Evolutionary conservation across 1,140 invertebrate genomes (phyloP), one percentile per base, ranked within the genome.

Genomic region (Zaprionus lachaisei): DNA sequence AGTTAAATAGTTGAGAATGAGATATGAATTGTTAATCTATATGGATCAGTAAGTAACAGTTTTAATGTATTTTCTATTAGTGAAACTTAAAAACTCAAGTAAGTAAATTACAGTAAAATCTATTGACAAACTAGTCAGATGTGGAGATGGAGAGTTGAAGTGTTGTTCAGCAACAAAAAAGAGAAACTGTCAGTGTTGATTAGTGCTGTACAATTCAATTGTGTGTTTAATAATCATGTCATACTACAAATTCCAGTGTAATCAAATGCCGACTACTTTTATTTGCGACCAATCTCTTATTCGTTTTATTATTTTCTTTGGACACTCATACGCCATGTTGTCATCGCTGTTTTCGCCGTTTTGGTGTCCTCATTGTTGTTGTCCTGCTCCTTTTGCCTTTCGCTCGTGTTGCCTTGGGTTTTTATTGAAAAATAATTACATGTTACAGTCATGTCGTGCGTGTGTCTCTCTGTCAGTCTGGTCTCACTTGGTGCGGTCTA

Each of bases 351-450:
- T 62, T 72, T 80, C 56, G 41, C 41, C 65, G 77, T 60, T 72
- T 72, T 63, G 57, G 55, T 66, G 60, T 41, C 44, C 73, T 70
- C 51, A 47, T 68, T 58, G 60, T 65, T 44, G 34, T 57, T 47
- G 20, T 11, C 38, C 38, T 69, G 49, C 51, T 71, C 58, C 41
- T 73, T 58, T 34, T 72, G 69, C 34, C 79, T 81, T 77, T 51
- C 31, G 69, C 55, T 69, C 64, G 77, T 80, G 72, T 77, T 91
- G 87, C 74, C 80, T 89, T 87, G 83, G 83, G 87, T 83, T 91
- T 83, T 91, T 91, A 91, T 91, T 91, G 87, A 91, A 91, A 91
- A 87, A 91, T 91, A 91, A 91, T 91, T 91, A 91, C 87, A 91
- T 91, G 87, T 83, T 91, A 87, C 87, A 91, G 87, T 91, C 87